Evolutionary conservation across 2,888 invertebrate species (phyloP).

Genomic region (Horisme vitalbata): DNA sequence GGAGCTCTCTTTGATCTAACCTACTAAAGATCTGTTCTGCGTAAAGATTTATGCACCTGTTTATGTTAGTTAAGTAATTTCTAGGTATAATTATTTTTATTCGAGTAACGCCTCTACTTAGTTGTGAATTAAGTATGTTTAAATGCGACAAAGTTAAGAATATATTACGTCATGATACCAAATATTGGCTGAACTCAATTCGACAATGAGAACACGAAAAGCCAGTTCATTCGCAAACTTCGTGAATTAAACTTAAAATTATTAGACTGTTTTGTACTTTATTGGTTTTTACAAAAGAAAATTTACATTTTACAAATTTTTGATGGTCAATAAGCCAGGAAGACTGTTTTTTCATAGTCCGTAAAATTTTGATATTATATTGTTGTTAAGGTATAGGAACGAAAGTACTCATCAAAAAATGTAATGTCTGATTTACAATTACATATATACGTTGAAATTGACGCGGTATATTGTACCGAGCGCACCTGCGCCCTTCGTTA

Average conservation of each 20-base stretch:
- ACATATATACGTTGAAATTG: no score
- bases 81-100: constrained; percentile 10
- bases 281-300: constrained; percentile 67
- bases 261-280: constrained; percentile 70
- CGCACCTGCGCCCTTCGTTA: no score
- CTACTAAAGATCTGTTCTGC: no score
- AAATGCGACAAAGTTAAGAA: constrained; percentile 11
- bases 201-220: constrained; percentile 38
- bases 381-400: constrained; percentile 70
- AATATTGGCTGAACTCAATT: constrained; percentile 55
- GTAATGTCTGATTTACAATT: constrained; percentile 35
- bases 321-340: constrained; percentile 74
- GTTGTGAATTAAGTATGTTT: constrained; percentile 11
- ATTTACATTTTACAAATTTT: constrained; percentile 81
- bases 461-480: no score
- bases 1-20: no score
- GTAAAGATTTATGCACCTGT: no score
- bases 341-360: constrained; percentile 82
- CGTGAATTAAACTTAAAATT: constrained; percentile 44
- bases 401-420: constrained; percentile 56
- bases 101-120: constrained; percentile 5
- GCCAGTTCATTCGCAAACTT: constrained; percentile 23
- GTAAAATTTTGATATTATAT: constrained; percentile 77
- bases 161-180: constrained; percentile 51
- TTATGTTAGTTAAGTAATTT: no score